phyloP scores from a whole-genome alignment of 2,888 invertebrate genomes.

The Caprella mutica region DNA sequence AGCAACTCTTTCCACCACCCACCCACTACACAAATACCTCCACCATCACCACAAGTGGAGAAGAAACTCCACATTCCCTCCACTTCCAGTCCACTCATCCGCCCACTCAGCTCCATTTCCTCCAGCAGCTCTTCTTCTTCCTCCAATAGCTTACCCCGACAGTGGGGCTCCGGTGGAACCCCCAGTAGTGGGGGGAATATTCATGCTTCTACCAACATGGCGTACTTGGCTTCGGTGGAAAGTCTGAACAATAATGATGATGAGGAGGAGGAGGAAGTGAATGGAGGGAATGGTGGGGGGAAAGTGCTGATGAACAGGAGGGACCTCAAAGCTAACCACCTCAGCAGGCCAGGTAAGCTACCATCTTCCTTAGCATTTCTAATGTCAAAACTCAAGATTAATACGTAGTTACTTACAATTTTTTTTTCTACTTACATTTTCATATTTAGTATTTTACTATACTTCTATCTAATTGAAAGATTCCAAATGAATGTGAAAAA shows the following conservation, averaged over 20 bases:
- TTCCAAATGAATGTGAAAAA: too few species aligned
- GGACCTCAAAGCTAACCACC: constrained; percentile 13
- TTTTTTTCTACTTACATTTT: too few species aligned
- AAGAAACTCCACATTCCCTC: not conserved
- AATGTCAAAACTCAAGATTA: too few species aligned
- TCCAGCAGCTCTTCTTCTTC: constrained; percentile 38
- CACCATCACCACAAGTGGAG: not conserved
- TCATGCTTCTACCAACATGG: constrained; percentile 8
- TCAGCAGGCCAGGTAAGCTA: constrained; percentile 9
- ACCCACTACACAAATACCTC: not conserved
- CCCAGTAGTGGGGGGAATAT: too few species aligned
- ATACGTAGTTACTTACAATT: too few species aligned
- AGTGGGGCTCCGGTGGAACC: not conserved
- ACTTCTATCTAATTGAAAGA: too few species aligned
- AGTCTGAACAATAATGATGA: constrained; percentile 58
- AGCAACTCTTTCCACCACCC: not conserved
- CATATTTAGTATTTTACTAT: too few species aligned
- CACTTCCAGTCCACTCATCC: too few species aligned
- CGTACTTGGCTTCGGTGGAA: constrained; percentile 76
- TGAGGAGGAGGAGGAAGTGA: constrained; percentile 50
- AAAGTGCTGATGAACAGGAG: constrained; percentile 14
- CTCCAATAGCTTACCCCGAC: constrained; percentile 24
- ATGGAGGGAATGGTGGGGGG: constrained; percentile 16
- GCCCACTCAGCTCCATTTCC: constrained; percentile 33
- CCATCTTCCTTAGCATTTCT: too few species aligned